Percentiles rank a stretch among this genome's conserved stretches.
phyloP scores from a whole-genome alignment of 1,140 invertebrate species.

The Hetaerina americana region DNA sequence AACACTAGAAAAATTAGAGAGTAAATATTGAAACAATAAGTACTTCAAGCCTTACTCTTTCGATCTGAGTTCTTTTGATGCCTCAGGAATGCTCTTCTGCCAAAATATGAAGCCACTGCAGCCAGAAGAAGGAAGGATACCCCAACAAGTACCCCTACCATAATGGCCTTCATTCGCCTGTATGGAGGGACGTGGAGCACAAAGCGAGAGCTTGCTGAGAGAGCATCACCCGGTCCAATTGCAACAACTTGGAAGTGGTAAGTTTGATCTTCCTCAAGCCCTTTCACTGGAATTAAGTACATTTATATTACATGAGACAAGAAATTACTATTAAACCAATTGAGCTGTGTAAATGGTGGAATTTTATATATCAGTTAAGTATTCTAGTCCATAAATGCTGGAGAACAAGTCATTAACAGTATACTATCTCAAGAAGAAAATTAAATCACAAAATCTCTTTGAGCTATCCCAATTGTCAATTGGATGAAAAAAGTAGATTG shows the following conservation, averaged over 20 bases:
- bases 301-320: neutral
- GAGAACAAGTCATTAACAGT: no score
- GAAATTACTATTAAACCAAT: neutral
- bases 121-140: constrained; percentile 40
- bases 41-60: neutral
- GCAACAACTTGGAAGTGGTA: constrained; percentile 54
- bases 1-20: no score
- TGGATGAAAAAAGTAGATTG: no score
- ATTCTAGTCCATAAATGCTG: no score
- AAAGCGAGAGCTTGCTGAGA: constrained; percentile 39
- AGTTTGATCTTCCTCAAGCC: constrained; percentile 45
- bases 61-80: neutral
- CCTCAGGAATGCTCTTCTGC: neutral
- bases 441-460: no score
- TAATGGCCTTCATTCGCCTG: constrained; percentile 41
- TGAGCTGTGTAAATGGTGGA: no score
- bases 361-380: no score
- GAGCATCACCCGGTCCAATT: constrained; percentile 36
- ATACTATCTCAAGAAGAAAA: no score
- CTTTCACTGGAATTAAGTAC: constrained; percentile 37
- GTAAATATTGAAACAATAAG: no score
- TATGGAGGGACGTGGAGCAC: constrained; percentile 44
- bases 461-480: no score
- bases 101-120: constrained; percentile 26
- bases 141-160: constrained; percentile 41